A percentile compares a stretch with the other conserved stretches of the same genome.
Conservation (phyloP, 2,888 invertebrate genomes). For the Phortica okadai region DNA sequence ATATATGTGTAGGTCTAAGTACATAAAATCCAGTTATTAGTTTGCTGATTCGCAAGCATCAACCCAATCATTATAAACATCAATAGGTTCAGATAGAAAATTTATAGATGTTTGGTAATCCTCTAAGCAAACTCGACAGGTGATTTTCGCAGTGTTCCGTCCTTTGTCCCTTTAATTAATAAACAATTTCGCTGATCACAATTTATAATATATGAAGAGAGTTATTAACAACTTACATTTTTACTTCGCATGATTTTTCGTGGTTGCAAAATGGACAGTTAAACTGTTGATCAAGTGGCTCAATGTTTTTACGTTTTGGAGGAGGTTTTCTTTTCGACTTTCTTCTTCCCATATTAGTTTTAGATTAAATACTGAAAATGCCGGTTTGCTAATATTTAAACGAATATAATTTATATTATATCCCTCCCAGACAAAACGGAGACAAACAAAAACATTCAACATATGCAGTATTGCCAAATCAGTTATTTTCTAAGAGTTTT, state of each 20-base stretch:
- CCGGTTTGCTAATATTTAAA: too few species aligned
- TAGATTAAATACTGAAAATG: too few species aligned
- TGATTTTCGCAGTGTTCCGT: slow-evolving; percentile 94
- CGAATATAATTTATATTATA: too few species aligned
- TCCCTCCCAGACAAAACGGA: too few species aligned
- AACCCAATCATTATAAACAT: slow-evolving; percentile 99
- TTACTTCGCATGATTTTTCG: slow-evolving; percentile 99
- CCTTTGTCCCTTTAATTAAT: slow-evolving; percentile 90
- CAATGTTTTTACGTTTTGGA: slow-evolving; percentile 92
- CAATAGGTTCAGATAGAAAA: slow-evolving; percentile 96
- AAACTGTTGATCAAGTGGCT: slow-evolving; percentile 95
- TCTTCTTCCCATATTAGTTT: slow-evolving; percentile 89
- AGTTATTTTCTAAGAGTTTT: too few species aligned
- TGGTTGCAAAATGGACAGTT: slow-evolving; percentile 99
- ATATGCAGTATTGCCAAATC: too few species aligned
- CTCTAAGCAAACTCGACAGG: slow-evolving; percentile 96
- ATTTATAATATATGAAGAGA: slow-evolving; percentile 15
- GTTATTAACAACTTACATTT: slow-evolving; percentile 85
- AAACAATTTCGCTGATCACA: background rate
- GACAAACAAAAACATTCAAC: too few species aligned
- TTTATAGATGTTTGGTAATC: slow-evolving; percentile 98
- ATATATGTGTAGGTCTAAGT: background rate
- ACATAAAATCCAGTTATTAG: slow-evolving; percentile 72
- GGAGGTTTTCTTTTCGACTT: slow-evolving; percentile 99
- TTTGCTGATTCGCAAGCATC: slow-evolving; percentile 99